A percentile compares a stretch with the other conserved stretches of the same genome.
phyloP scores from a whole-genome alignment of 2,797 vertebrate genomes.

The Gymnocypris eckloni region DNA sequence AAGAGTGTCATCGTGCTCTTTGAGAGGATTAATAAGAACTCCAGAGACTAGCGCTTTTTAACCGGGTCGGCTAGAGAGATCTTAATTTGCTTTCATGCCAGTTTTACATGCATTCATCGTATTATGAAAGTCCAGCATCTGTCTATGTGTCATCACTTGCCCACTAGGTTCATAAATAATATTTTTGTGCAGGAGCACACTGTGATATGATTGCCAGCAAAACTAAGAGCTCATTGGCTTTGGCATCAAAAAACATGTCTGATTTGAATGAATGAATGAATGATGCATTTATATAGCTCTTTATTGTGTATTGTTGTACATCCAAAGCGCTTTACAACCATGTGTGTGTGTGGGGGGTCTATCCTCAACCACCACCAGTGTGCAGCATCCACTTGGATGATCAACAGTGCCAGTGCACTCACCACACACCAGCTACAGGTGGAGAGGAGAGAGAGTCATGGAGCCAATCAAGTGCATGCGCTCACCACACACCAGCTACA shows the following conservation, averaged over 20 bases:
- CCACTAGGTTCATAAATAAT: slow-evolving; percentile 15
- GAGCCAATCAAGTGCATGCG: too few relatives aligned
- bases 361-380: too few relatives aligned
- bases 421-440: too few relatives aligned
- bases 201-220: neutral
- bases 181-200: slow-evolving; percentile 1
- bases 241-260: neutral
- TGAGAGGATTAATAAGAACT: slow-evolving; percentile 76
- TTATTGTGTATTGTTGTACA: too few relatives aligned
- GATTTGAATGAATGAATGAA: too few relatives aligned
- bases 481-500: too few relatives aligned
- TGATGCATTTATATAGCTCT: too few relatives aligned
- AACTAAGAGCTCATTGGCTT: neutral
- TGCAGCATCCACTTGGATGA: too few relatives aligned
- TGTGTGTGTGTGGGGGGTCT: too few relatives aligned
- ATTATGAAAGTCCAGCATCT: slow-evolving; percentile 16
- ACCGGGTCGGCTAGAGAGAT: slow-evolving; percentile 20
- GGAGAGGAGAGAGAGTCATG: too few relatives aligned
- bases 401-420: too few relatives aligned
- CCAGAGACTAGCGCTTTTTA: slow-evolving; percentile 5
- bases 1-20: slow-evolving; percentile 71
- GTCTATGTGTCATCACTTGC: neutral
- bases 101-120: slow-evolving; percentile 29
- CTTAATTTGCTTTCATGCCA: slow-evolving; percentile 8
- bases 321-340: too few relatives aligned